These are phyloP conservation scores for Otolemur garnettii DNA, from an alignment of 2,113 vertebrate species.

Conservation along the genomic window DNA sequence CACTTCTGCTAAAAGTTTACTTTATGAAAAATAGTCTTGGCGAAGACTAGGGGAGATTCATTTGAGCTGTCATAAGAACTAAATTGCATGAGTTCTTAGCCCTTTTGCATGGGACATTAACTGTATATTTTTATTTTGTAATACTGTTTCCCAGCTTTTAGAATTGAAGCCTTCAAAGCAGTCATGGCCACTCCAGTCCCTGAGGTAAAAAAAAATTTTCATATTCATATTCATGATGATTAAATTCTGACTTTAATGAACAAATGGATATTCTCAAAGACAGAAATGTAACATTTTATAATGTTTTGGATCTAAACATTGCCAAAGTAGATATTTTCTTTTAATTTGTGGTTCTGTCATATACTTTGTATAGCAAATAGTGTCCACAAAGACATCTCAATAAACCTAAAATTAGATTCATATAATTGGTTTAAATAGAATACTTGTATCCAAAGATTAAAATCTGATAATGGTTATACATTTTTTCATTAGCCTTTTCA, in stretches of 20 bases:
- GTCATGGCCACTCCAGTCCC: not conserved
- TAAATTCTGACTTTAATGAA: constrained; percentile 1
- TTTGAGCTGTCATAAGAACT: not conserved
- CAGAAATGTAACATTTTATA: constrained; percentile 7
- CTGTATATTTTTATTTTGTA: not conserved
- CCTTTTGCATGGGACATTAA: not conserved
- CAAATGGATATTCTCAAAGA: constrained; percentile 43
- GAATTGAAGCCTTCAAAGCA: not conserved
- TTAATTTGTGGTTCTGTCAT: constrained; percentile 16
- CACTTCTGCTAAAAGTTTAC: not conserved
- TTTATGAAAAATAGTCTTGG: not conserved
- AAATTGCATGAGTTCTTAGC: not conserved
- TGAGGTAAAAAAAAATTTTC: not conserved
- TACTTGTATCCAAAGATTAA: constrained; percentile 35
- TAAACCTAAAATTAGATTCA: not conserved
- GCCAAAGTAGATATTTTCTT: not conserved
- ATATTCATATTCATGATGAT: not conserved
- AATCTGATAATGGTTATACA: not conserved
- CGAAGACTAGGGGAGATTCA: not conserved
- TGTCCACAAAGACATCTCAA: not conserved
- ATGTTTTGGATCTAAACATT: not conserved
- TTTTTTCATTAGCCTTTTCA: constrained; percentile 2
- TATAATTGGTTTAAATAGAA: constrained; percentile 26
- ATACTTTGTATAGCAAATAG: not conserved
- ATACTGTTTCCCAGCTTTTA: not conserved